phyloP scores from a whole-genome alignment of 2,113 vertebrate species.

The Nansenia antarctica region DNA sequence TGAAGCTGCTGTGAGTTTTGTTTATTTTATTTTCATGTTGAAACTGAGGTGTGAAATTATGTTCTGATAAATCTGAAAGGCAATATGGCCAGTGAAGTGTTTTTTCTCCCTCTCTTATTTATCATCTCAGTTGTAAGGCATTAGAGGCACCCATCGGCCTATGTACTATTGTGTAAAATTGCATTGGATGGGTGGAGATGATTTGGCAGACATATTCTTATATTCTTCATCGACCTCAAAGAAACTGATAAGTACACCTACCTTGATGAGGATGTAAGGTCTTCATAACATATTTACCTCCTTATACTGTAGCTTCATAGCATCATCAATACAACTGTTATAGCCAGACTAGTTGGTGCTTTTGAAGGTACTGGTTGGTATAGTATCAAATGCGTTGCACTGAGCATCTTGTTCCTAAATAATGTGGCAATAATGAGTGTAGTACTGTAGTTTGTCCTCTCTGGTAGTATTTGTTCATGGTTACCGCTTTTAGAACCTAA shows the following conservation, averaged over 20 bases:
- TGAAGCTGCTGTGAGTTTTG: slow-evolving; percentile 65
- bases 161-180: slow-evolving; percentile 57
- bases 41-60: slow-evolving; percentile 53
- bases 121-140: slow-evolving; percentile 56
- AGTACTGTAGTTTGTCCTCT: slow-evolving; percentile 24
- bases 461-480: slow-evolving; percentile 25
- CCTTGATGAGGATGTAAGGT: slow-evolving; percentile 28
- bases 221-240: slow-evolving; percentile 49
- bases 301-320: slow-evolving; percentile 32
- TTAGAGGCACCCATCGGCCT: slow-evolving; percentile 48
- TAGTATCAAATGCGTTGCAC: slow-evolving; percentile 59
- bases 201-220: slow-evolving; percentile 54
- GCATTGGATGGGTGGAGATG: slow-evolving; percentile 42
- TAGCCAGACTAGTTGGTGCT: slow-evolving; percentile 44
- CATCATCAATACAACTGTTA: slow-evolving; percentile 48
- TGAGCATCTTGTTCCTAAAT: slow-evolving; percentile 45
- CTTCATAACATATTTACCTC: slow-evolving; percentile 62
- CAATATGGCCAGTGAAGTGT: slow-evolving; percentile 29
- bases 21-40: slow-evolving; percentile 63
- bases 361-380: slow-evolving; percentile 30
- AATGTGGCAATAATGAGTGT: slow-evolving; percentile 55
- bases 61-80: slow-evolving; percentile 49
- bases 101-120: slow-evolving; percentile 47
- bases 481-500: slow-evolving; percentile 35
- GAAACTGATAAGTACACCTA: slow-evolving; percentile 7